phyloP scores from a whole-genome alignment of 2,888 invertebrate species.

The Cheiracanthium punctorium region DNA sequence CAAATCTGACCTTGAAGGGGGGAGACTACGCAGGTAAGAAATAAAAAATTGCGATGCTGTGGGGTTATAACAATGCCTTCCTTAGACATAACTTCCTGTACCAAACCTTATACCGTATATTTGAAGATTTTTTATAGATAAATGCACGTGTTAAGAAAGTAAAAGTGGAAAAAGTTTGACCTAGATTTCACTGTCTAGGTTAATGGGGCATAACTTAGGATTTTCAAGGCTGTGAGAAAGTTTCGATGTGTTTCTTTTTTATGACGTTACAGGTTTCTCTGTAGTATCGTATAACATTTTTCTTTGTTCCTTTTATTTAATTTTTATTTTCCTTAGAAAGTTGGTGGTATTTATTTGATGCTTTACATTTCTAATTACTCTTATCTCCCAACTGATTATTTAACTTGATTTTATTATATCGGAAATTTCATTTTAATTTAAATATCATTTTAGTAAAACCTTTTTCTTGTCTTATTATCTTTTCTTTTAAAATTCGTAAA shows the following conservation, averaged over 20 bases:
- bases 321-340: background rate
- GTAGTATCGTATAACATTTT: background rate
- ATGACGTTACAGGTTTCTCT: background rate
- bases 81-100: constrained; percentile 35
- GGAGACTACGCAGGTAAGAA: background rate
- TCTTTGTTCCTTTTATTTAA: background rate
- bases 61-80: constrained; percentile 23
- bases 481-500: too few relatives aligned
- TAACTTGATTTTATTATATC: too few relatives aligned
- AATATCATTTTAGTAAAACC: too few relatives aligned
- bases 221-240: constrained; percentile 66
- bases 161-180: constrained; percentile 44
- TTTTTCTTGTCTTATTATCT: too few relatives aligned
- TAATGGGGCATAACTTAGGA: constrained; percentile 49
- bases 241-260: constrained; percentile 23
- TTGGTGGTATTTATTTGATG: too few relatives aligned
- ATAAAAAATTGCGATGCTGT: background rate
- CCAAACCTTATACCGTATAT: constrained; percentile 5
- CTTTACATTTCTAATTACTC: too few relatives aligned
- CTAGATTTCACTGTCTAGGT: constrained; percentile 57
- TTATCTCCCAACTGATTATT: too few relatives aligned
- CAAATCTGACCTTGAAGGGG: constrained; percentile 41
- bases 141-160: background rate
- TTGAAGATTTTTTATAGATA: constrained; percentile 13
- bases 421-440: too few relatives aligned